Evolutionary conservation across 1,140 invertebrate genomes (phyloP).

Genomic region (Notospermus geniculatus): DNA sequence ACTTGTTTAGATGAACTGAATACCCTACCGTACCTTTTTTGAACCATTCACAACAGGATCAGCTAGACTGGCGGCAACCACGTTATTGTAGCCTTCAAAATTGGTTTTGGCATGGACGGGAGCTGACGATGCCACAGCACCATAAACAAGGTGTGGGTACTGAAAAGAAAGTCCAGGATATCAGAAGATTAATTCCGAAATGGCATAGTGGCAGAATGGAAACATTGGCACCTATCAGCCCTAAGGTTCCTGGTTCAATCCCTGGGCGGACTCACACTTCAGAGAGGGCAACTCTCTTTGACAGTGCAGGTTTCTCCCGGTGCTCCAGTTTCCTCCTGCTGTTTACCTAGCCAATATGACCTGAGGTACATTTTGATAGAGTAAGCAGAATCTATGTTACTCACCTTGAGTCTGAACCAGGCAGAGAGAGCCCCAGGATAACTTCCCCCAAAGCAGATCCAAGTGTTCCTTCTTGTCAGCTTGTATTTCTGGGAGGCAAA

Average conservation of each 20-base stretch:
- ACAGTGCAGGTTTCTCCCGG: too few relatives aligned
- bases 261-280: too few relatives aligned
- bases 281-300: too few relatives aligned
- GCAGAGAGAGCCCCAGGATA: constrained; percentile 83
- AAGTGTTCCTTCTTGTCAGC: constrained; percentile 70
- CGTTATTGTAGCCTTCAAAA: constrained; percentile 60
- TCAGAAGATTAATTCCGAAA: too few relatives aligned
- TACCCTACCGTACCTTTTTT: constrained; percentile 26
- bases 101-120: constrained; percentile 78
- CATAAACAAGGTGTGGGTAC: constrained; percentile 82
- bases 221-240: not conserved
- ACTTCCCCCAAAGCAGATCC: constrained; percentile 88
- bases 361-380: too few relatives aligned
- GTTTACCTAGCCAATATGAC: too few relatives aligned
- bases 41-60: constrained; percentile 32
- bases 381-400: too few relatives aligned
- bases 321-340: too few relatives aligned
- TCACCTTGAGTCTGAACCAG: constrained; percentile 76
- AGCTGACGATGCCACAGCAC: constrained; percentile 78
- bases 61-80: constrained; percentile 31
- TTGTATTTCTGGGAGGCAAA: constrained; percentile 63
- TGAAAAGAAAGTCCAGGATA: constrained; percentile 17
- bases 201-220: not conserved
- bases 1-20: too few relatives aligned
- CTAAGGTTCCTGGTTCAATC: too few relatives aligned